Conservation (phyloP, 2,113 vertebrate genomes). For the Nannobrachium achirus region DNA sequence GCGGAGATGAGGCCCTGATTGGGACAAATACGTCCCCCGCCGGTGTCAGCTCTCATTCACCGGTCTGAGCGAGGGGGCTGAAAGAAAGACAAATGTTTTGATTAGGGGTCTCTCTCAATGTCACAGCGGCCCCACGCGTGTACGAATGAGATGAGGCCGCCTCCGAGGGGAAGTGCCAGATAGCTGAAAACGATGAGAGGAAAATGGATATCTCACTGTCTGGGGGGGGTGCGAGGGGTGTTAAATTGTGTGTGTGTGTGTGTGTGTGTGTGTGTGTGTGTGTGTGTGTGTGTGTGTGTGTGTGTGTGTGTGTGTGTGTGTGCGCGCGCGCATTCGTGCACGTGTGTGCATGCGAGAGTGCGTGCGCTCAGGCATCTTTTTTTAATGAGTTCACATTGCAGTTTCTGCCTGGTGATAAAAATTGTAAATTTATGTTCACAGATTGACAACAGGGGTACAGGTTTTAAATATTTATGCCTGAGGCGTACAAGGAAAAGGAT, state of each 20-base stretch:
- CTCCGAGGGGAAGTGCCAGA: slow-evolving; percentile 63
- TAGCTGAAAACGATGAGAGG: slow-evolving; percentile 62
- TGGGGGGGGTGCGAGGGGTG: slow-evolving; percentile 53
- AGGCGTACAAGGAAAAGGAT: not conserved
- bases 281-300: slow-evolving; percentile 18
- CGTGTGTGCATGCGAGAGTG: slow-evolving; percentile 17
- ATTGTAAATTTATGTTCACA: slow-evolving; percentile 19
- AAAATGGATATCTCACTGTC: slow-evolving; percentile 70
- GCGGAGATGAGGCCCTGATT: slow-evolving; percentile 77
- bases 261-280: too few species aligned
- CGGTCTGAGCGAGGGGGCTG: slow-evolving; percentile 60
- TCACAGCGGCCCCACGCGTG: slow-evolving; percentile 61
- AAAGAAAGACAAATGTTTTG: slow-evolving; percentile 85
- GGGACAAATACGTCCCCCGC: slow-evolving; percentile 79
- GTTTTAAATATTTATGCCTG: not conserved
- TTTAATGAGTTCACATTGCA: slow-evolving; percentile 59
- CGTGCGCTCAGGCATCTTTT: not conserved
- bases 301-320: slow-evolving; percentile 28
- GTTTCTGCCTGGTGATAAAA: slow-evolving; percentile 4
- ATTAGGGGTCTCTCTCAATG: slow-evolving; percentile 81
- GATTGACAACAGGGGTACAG: not conserved
- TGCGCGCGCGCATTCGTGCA: too few species aligned
- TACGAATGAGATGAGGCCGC: slow-evolving; percentile 70
- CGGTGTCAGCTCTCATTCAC: slow-evolving; percentile 79
- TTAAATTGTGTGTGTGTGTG: slow-evolving; percentile 41